Percentiles rank a stretch among this genome's conserved stretches.
Conservation (phyloP, 1,140 invertebrate species). For the Apocrypta bakeri region DNA sequence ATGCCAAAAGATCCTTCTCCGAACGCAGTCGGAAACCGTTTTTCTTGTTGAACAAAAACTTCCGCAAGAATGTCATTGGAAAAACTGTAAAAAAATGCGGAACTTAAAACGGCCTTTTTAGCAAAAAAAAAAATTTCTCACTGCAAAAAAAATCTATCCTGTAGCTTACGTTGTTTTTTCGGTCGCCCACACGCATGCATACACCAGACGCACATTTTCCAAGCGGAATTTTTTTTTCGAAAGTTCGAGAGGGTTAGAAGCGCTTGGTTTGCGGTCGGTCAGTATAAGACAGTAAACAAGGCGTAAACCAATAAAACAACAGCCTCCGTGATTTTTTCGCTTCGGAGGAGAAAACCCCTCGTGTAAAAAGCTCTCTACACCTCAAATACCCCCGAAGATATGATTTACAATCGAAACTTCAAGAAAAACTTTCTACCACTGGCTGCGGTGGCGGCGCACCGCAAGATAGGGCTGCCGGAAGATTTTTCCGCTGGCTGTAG, state of each 20-base stretch:
- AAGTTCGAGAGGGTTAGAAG: background rate
- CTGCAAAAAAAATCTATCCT: background rate
- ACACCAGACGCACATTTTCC: background rate
- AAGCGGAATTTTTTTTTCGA: background rate
- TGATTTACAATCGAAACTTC: constrained; percentile 33
- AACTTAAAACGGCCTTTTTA: background rate
- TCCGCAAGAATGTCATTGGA: background rate
- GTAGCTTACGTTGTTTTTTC: background rate
- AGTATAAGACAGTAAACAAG: constrained; percentile 52
- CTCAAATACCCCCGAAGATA: too few relatives aligned
- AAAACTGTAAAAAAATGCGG: background rate
- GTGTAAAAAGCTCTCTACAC: too few relatives aligned
- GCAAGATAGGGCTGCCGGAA: background rate
- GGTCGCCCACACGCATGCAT: background rate
- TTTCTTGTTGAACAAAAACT: background rate
- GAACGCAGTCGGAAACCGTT: constrained; percentile 6
- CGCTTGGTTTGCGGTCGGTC: background rate
- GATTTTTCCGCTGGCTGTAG: background rate
- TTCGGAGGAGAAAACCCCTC: too few relatives aligned
- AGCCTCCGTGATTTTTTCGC: too few relatives aligned
- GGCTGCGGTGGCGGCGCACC: constrained; percentile 9
- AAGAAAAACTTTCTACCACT: constrained; percentile 47
- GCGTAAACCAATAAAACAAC: constrained; percentile 54
- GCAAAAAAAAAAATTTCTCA: background rate
- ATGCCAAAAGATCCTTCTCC: background rate